Evolutionary conservation across 2,113 vertebrate species (phyloP).

Genomic region (Daphoenositta chrysoptera): DNA sequence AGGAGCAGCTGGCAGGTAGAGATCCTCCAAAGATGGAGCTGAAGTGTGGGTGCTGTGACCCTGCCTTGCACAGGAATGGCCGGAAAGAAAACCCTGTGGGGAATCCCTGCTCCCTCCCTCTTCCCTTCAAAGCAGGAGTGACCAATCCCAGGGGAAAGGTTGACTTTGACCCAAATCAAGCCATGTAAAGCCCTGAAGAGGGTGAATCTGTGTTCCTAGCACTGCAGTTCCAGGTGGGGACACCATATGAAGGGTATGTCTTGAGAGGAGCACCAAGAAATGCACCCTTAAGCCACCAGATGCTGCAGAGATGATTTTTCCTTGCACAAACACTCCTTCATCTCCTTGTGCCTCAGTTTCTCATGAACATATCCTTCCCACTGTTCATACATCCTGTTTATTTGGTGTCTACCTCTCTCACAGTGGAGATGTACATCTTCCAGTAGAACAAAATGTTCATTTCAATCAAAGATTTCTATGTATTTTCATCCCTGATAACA

Average conservation of each 20-base stretch:
- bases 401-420: neutral
- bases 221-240: accelerated
- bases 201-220: neutral
- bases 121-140: neutral
- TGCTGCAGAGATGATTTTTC: neutral
- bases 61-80: neutral
- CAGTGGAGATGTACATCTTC: neutral
- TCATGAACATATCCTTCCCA: neutral
- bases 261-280: neutral
- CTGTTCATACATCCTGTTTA: neutral
- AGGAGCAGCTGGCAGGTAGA: accelerated
- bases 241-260: neutral
- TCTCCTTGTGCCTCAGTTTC: neutral
- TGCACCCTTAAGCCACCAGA: neutral
- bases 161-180: neutral
- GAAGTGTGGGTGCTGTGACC: neutral
- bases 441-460: neutral
- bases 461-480: neutral
- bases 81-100: neutral
- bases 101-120: neutral
- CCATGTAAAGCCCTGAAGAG: neutral
- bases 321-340: neutral
- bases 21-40: neutral
- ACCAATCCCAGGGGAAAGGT: neutral
- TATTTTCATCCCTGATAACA: neutral